Evolutionary conservation across 1,140 invertebrate species (phyloP).

Genomic region (Meloidogyne chitwoodi): DNA sequence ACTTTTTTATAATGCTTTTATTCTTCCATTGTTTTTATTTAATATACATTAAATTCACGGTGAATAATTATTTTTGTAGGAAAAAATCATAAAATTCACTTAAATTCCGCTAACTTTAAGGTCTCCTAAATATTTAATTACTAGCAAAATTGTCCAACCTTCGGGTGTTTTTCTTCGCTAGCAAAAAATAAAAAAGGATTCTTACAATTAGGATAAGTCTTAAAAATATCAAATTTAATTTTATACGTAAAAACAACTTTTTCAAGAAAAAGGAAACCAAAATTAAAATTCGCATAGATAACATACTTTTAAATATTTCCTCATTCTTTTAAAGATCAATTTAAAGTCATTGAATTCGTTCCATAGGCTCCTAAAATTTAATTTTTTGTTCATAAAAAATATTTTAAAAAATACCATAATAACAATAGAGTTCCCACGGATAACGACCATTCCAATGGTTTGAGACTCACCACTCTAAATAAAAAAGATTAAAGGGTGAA

Average conservation of each 20-base stretch:
- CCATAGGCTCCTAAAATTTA: slow-evolving; percentile 40
- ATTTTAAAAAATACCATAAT: slow-evolving; percentile 48
- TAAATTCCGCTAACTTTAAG: too few species aligned
- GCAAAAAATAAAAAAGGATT: too few species aligned
- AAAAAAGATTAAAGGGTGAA: neutral
- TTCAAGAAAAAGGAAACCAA: neutral
- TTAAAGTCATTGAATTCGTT: slow-evolving; percentile 38
- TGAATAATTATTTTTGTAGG: too few species aligned
- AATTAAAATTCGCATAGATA: neutral
- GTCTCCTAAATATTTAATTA: too few species aligned
- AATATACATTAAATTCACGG: too few species aligned
- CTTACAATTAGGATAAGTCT: too few species aligned
- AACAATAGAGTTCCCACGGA: slow-evolving; percentile 59
- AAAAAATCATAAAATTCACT: too few species aligned
- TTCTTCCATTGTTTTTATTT: too few species aligned
- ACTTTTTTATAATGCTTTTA: too few species aligned
- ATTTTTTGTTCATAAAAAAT: neutral
- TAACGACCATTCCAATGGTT: slow-evolving; percentile 57
- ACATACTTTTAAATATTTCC: neutral
- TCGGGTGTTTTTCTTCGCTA: too few species aligned
- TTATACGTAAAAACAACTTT: neutral
- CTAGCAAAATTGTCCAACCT: too few species aligned
- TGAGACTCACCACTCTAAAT: slow-evolving; percentile 45
- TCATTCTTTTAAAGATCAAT: neutral
- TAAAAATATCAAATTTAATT: neutral